Evolutionary conservation across 23 tunicate species (phyloP).

Genomic region (Aplidium turbinatum): DNA sequence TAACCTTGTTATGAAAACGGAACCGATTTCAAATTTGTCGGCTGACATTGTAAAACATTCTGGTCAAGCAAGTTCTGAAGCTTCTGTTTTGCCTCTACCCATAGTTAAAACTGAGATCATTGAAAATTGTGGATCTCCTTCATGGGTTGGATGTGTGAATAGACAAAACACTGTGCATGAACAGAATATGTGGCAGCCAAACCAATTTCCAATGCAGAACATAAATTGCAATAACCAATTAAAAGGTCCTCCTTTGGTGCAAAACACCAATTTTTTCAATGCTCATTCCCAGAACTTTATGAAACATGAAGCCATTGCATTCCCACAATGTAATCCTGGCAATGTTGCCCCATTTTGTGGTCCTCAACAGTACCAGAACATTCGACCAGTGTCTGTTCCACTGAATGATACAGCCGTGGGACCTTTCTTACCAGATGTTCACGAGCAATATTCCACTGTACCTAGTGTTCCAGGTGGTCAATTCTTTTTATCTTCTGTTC

Average conservation of each 20-base stretch:
- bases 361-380: neutral
- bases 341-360: neutral
- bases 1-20: too few species aligned
- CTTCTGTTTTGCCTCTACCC: too few species aligned
- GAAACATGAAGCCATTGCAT: neutral
- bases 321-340: neutral
- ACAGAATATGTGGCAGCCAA: too few species aligned
- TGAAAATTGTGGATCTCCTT: neutral
- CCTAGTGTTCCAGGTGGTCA: neutral
- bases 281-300: too few species aligned
- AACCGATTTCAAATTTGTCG: too few species aligned
- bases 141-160: neutral
- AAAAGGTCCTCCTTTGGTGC: too few species aligned
- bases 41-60: too few species aligned
- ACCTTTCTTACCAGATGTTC: neutral
- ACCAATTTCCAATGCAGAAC: too few species aligned
- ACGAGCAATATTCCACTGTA: slow-evolving; percentile 3
- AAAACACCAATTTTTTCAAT: too few species aligned
- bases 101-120: neutral
- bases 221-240: too few species aligned
- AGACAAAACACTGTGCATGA: too few species aligned
- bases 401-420: neutral
- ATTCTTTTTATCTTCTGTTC: neutral
- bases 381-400: neutral
- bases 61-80: too few species aligned